A percentile compares a stretch with the other conserved stretches of the same genome.
These are phyloP conservation scores for Ectropis crepuscularia DNA, from an alignment of 2,888 invertebrate species.

Conservation along the genomic window DNA sequence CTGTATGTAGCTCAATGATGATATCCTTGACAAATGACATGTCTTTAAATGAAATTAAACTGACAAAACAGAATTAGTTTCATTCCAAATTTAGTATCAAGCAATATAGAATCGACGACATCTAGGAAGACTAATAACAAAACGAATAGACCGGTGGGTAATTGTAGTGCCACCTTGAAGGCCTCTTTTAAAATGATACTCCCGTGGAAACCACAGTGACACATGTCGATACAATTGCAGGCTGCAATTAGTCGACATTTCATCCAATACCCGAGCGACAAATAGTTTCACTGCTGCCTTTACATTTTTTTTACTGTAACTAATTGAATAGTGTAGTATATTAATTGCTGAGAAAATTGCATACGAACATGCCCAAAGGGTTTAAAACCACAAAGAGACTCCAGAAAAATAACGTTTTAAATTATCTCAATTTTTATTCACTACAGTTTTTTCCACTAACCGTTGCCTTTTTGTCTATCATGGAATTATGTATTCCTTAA, in stretches of 20 bases:
- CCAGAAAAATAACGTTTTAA: constrained; percentile 66
- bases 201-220: constrained; percentile 56
- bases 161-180: constrained; percentile 4
- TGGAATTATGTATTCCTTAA: background rate
- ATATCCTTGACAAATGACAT: constrained; percentile 4
- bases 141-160: constrained; percentile 9
- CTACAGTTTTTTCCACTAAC: constrained; percentile 42
- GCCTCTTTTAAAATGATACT: constrained; percentile 37
- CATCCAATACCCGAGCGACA: constrained; percentile 53
- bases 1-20: no score
- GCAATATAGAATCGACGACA: constrained; percentile 1
- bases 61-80: background rate
- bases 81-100: constrained; percentile 10
- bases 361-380: constrained; percentile 62
- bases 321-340: constrained; percentile 73
- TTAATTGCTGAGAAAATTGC: constrained; percentile 82
- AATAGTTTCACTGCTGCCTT: constrained; percentile 69
- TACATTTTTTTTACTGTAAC: constrained; percentile 74
- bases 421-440: constrained; percentile 63
- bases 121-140: constrained; percentile 6
- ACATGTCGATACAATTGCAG: constrained; percentile 63
- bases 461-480: background rate
- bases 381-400: constrained; percentile 71
- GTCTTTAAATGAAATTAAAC: constrained; percentile 1
- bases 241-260: constrained; percentile 66